These are phyloP conservation scores for Mesodorylaimus sp. DNA, from an alignment of 2,888 invertebrate genomes.

Conservation along the genomic window DNA sequence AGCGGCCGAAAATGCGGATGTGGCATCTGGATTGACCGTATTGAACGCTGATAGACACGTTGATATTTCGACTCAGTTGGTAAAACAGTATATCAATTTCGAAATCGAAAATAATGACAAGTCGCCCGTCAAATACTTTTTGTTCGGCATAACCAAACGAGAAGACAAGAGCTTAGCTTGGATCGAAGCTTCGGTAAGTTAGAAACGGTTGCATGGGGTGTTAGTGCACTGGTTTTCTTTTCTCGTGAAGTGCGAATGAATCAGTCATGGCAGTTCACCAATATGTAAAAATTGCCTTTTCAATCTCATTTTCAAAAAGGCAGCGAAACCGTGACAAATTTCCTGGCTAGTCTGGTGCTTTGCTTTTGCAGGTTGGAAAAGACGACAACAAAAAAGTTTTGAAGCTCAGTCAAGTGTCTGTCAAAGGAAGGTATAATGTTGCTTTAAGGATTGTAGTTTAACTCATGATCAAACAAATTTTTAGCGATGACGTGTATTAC, in stretches of 20 bases:
- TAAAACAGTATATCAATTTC: slow-evolving; percentile 18
- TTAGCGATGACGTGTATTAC: slow-evolving; percentile 3
- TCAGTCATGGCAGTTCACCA: neutral
- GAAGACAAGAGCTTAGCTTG: neutral
- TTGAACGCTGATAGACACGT: slow-evolving; percentile 14
- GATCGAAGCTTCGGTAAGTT: neutral
- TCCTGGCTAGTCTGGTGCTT: too few species aligned
- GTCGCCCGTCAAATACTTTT: slow-evolving; percentile 12
- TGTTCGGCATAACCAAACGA: neutral
- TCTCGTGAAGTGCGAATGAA: neutral
- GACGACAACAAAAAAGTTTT: too few species aligned
- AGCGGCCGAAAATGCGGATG: slow-evolving; percentile 2
- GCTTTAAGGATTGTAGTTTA: neutral
- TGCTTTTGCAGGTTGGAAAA: too few species aligned
- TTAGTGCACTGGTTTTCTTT: neutral
- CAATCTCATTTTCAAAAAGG: too few species aligned
- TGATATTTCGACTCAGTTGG: slow-evolving; percentile 23
- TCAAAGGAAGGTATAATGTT: too few species aligned
- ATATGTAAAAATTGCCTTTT: too few species aligned
- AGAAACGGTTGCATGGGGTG: too few species aligned
- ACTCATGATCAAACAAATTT: too few species aligned
- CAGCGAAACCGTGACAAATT: too few species aligned
- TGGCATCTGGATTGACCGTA: neutral
- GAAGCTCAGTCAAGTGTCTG: too few species aligned
- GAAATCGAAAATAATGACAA: slow-evolving; percentile 18